Evolutionary conservation across 2,888 invertebrate genomes (phyloP).

Genomic region (Hyles lineata): DNA sequence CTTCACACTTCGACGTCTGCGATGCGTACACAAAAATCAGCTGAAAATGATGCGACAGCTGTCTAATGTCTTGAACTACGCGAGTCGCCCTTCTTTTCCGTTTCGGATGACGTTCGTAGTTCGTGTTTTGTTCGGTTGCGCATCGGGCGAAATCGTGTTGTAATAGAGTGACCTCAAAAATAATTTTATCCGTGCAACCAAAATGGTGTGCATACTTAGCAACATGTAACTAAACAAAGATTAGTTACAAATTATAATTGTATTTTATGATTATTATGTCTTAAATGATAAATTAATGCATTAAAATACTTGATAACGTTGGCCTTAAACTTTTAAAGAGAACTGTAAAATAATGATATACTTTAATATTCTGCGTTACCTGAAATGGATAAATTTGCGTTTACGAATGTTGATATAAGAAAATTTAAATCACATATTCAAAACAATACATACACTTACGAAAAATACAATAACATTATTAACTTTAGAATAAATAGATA

Average conservation of each 20-base stretch:
- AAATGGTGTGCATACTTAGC: conserved; percentile 24
- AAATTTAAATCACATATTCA: neutral
- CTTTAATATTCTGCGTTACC: conserved; percentile 27
- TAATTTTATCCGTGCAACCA: conserved; percentile 47
- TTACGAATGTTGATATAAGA: conserved; percentile 36
- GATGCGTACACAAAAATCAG: conserved; percentile 84
- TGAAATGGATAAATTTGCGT: conserved; percentile 34
- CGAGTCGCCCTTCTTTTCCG: conserved; percentile 64
- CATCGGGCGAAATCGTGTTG: conserved; percentile 66
- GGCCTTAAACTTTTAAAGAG: too few relatives aligned
- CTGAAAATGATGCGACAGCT: conserved; percentile 85
- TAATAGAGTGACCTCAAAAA: conserved; percentile 67
- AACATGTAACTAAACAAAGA: conserved; percentile 5
- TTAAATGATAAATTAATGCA: neutral
- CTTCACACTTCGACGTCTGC: conserved; percentile 47
- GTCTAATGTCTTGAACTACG: conserved; percentile 65
- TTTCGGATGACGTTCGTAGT: conserved; percentile 74
- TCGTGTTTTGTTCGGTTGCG: conserved; percentile 67
- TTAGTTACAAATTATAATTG: neutral
- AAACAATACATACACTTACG: too few relatives aligned
- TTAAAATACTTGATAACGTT: too few relatives aligned
- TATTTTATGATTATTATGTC: neutral
- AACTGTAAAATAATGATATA: neutral
- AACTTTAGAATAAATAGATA: too few relatives aligned
- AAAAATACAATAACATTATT: too few relatives aligned